Evolutionary conservation across 2,888 invertebrate species (phyloP).

Genomic region (Deilephila porcellus): DNA sequence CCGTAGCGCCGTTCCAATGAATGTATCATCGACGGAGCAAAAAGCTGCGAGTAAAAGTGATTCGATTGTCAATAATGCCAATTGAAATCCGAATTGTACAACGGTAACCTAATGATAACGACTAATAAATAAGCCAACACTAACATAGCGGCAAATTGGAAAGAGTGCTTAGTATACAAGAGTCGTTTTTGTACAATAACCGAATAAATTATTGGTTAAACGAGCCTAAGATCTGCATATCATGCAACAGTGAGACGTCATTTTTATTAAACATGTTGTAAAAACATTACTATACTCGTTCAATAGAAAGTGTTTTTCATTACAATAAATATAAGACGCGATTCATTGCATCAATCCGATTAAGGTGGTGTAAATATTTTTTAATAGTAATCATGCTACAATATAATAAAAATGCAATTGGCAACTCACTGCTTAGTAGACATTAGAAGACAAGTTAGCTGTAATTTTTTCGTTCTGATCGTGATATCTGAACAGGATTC

Average conservation of each 20-base stretch:
- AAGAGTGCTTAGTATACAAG: constrained; percentile 59
- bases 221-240: constrained; percentile 37
- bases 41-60: constrained; percentile 51
- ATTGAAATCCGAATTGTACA: constrained; percentile 53
- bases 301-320: not conserved
- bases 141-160: constrained; percentile 69
- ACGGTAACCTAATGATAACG: constrained; percentile 62
- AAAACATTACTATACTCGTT: constrained; percentile 1
- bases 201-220: constrained; percentile 49
- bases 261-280: not conserved
- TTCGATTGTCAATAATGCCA: constrained; percentile 43
- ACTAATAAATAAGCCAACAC: constrained; percentile 54
- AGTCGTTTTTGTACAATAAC: constrained; percentile 58
- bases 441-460: constrained; percentile 20
- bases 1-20: constrained; percentile 4
- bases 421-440: constrained; percentile 17
- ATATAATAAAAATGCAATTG: not conserved
- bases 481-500: constrained; percentile 48
- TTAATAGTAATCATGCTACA: not conserved
- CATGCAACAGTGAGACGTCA: constrained; percentile 38
- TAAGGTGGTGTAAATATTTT: not conserved
- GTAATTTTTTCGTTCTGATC: constrained; percentile 36
- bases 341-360: constrained; percentile 2
- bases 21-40: not conserved
- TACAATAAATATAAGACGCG: not conserved